Percentiles rank a stretch among this genome's conserved stretches.
Evolutionary conservation across 2,888 invertebrate genomes (phyloP).

Genomic region (Mythimna vitellina): DNA sequence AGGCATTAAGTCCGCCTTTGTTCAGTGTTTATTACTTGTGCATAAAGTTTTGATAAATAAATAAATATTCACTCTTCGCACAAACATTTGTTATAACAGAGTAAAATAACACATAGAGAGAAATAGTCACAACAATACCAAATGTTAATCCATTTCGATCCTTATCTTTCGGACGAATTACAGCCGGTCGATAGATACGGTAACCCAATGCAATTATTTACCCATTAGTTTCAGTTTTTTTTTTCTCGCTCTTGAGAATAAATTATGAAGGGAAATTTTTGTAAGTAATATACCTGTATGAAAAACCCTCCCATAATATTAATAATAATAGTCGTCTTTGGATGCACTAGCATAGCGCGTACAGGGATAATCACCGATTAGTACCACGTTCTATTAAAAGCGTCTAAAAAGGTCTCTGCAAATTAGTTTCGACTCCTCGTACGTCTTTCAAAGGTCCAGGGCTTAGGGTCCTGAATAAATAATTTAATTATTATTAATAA

Average conservation of each 20-base stretch:
- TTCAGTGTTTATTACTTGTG: too few relatives aligned
- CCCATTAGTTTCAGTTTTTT: constrained; percentile 59
- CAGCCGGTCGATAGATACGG: constrained; percentile 52
- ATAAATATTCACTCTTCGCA: neutral
- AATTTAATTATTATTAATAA: too few relatives aligned
- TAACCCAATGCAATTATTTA: constrained; percentile 68
- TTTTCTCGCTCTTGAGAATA: constrained; percentile 7
- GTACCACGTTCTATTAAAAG: too few relatives aligned
- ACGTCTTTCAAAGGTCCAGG: too few relatives aligned
- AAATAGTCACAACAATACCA: constrained; percentile 4
- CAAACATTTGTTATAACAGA: neutral
- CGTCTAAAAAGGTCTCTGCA: too few relatives aligned
- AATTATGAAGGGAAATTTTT: constrained; percentile 11
- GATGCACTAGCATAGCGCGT: too few relatives aligned
- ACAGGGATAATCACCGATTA: too few relatives aligned
- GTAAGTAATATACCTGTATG: neutral
- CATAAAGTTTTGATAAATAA: too few relatives aligned
- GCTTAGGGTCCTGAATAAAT: too few relatives aligned
- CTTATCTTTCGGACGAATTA: constrained; percentile 62
- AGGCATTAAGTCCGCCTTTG: too few relatives aligned
- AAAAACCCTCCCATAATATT: neutral
- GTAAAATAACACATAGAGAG: neutral
- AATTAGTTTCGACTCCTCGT: too few relatives aligned
- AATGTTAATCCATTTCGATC: constrained; percentile 60
- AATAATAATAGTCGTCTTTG: too few relatives aligned